Evolutionary conservation across 2,888 invertebrate genomes (phyloP), one percentile per base, ranked within the genome.

Genomic region (Dryobota labecula): DNA sequence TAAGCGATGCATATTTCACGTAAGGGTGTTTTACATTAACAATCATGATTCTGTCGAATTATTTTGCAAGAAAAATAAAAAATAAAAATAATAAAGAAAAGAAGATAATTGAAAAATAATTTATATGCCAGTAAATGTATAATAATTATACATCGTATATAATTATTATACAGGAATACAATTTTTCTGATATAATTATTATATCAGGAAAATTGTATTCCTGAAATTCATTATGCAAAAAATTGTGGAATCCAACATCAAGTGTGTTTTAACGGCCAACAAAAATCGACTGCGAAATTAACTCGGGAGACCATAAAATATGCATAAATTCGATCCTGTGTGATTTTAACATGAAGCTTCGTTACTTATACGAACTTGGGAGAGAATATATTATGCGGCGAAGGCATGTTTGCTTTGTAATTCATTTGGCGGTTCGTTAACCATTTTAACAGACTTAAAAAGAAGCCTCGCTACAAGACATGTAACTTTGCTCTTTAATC

Each of bases 341-440:
- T 89, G 88, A 89, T 90, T 91, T 89, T 86, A 88, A 87, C 86
- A 36, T 49, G 70, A 70, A 80, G 66, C 80, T 77, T 83, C 84
- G 70, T 85, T 84, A 84, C 69, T 72, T 67, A 71, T 61, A 76
- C 62, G 70, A 78, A 78, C 61, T 73, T 85, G 80, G 78, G 75
- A 84, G 81, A 79, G 87, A 86, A 89, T 89, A 90, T 87, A 90
- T 91, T 87, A 91, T 86, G 82, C 70, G 81, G 75, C 75, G 76
- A 82, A 82, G 84, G 74, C 84, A 85, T 84, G 86, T 88, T 88
- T 87, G 84, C 88, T 87, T 88, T 90, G 88, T 90, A 89, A 91
- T 90, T 90, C 86, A 91, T 91, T 90, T 89, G 78, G 85, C 83
- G 88, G 90, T 91, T 91, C 90, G 90, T 91, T 90, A 91, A 86